Evolutionary conservation across 2,888 invertebrate genomes (phyloP).

Genomic region (Marronus borbonicus): DNA sequence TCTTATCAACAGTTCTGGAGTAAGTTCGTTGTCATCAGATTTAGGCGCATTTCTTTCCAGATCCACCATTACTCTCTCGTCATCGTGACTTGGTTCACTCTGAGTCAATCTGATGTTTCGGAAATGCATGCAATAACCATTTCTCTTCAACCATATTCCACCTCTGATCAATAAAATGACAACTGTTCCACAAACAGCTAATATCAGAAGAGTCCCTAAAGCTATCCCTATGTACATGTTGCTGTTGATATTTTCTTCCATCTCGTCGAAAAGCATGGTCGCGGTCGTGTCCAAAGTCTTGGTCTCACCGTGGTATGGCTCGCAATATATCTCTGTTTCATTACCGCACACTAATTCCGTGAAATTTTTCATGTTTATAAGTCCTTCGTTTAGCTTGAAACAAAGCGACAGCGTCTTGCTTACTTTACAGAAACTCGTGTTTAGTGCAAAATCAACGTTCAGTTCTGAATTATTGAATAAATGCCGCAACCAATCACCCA

Average conservation of each 20-base stretch:
- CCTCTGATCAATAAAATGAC: constrained; percentile 74
- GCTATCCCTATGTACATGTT: constrained; percentile 66
- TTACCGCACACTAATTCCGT: constrained; percentile 75
- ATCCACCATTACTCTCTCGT: constrained; percentile 70
- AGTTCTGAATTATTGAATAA: constrained; percentile 69
- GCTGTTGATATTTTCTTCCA: constrained; percentile 58
- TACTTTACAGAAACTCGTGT: constrained; percentile 78
- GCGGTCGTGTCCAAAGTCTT: constrained; percentile 65
- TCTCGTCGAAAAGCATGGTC: constrained; percentile 61
- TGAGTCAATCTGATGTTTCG: constrained; percentile 72
- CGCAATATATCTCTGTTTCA: constrained; percentile 74
- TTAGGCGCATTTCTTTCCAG: constrained; percentile 74
- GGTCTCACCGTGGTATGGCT: constrained; percentile 71
- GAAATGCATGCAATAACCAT: constrained; percentile 73
- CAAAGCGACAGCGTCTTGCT: constrained; percentile 75
- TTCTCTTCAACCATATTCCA: constrained; percentile 74
- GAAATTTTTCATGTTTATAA: constrained; percentile 77
- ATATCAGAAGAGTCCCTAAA: constrained; percentile 72
- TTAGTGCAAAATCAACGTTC: constrained; percentile 70
- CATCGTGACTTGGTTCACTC: constrained; percentile 73
- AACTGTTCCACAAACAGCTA: constrained; percentile 72
- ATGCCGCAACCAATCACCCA: constrained; percentile 74
- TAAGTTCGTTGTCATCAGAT: constrained; percentile 79
- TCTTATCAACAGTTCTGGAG: constrained; percentile 81
- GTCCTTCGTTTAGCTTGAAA: constrained; percentile 77